Conservation (phyloP, 1,140 invertebrate species). For the Euwallacea similis region DNA sequence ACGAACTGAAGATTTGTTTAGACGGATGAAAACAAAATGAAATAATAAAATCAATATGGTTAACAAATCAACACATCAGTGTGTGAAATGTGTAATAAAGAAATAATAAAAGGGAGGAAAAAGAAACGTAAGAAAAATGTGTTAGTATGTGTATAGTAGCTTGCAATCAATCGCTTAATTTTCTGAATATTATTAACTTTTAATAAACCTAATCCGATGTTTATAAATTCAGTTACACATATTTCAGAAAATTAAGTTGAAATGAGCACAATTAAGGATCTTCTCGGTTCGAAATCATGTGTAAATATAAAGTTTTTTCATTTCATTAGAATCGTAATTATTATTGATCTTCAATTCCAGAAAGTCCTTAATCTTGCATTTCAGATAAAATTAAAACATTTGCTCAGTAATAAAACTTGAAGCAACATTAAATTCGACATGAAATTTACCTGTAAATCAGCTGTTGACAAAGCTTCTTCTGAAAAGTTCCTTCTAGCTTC, state of each 20-base stretch:
- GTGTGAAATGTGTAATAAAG: constrained; percentile 22
- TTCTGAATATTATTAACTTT: too few species aligned
- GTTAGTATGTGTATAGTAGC: constrained; percentile 47
- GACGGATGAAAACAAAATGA: constrained; percentile 7
- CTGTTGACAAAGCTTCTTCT: constrained; percentile 86
- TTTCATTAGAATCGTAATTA: too few species aligned
- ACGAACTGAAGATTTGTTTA: constrained; percentile 36
- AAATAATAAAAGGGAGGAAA: constrained; percentile 33
- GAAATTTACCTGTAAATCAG: constrained; percentile 78
- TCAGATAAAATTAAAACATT: too few species aligned
- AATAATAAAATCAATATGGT: background rate
- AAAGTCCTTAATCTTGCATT: too few species aligned
- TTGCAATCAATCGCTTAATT: background rate
- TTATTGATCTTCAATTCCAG: too few species aligned
- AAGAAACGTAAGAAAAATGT: constrained; percentile 40
- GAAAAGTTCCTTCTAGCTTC: constrained; percentile 80
- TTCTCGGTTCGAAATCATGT: too few species aligned
- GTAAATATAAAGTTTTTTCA: background rate
- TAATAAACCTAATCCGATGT: too few species aligned
- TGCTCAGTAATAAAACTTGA: too few species aligned
- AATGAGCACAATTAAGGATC: too few species aligned
- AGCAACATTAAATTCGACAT: too few species aligned
- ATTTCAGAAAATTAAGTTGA: too few species aligned
- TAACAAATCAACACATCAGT: background rate
- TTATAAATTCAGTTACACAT: too few species aligned